Evolutionary conservation across 2,888 invertebrate species (phyloP).

Genomic region (Drosophila vallismaia): DNA sequence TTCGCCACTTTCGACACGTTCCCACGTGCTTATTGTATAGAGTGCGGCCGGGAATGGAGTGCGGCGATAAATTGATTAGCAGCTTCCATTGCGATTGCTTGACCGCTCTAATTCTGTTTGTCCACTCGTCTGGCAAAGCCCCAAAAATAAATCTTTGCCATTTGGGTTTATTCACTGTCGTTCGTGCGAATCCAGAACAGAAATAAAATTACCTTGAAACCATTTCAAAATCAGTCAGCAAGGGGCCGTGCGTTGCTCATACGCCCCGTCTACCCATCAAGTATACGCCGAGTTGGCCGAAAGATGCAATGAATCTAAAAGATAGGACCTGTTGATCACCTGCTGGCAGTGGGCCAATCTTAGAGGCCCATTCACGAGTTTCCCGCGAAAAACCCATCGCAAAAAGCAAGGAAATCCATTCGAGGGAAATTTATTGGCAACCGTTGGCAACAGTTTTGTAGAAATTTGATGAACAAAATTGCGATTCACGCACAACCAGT

Average conservation of each 20-base stretch:
- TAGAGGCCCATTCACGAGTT: slow-evolving; percentile 42
- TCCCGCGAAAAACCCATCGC: slow-evolving; percentile 46
- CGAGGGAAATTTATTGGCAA: slow-evolving; percentile 26
- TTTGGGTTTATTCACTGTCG: slow-evolving; percentile 54
- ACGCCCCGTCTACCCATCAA: slow-evolving; percentile 10
- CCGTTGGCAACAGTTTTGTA: slow-evolving; percentile 12
- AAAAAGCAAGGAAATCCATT: slow-evolving; percentile 26
- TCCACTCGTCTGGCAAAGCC: slow-evolving; percentile 22
- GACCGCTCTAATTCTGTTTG: slow-evolving; percentile 20
- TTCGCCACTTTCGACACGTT: slow-evolving; percentile 36
- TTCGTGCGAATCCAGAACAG: slow-evolving; percentile 35
- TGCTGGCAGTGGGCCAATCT: slow-evolving; percentile 57
- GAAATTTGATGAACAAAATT: slow-evolving; percentile 30
- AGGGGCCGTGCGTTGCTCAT: slow-evolving; percentile 54
- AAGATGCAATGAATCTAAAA: slow-evolving; percentile 24
- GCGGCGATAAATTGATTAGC: slow-evolving; percentile 41
- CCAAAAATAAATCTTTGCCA: not conserved
- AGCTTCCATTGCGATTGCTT: slow-evolving; percentile 18
- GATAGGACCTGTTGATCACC: slow-evolving; percentile 57
- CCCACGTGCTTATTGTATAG: slow-evolving; percentile 31
- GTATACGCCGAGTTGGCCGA: slow-evolving; percentile 38
- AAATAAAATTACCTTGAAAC: slow-evolving; percentile 46
- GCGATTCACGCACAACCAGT: slow-evolving; percentile 17
- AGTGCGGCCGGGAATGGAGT: slow-evolving; percentile 16
- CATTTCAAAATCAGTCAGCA: slow-evolving; percentile 31